Percentiles rank a stretch among this genome's conserved stretches.
phyloP scores from a whole-genome alignment of 2,888 invertebrate species.

The Catotricha subobsoleta region DNA sequence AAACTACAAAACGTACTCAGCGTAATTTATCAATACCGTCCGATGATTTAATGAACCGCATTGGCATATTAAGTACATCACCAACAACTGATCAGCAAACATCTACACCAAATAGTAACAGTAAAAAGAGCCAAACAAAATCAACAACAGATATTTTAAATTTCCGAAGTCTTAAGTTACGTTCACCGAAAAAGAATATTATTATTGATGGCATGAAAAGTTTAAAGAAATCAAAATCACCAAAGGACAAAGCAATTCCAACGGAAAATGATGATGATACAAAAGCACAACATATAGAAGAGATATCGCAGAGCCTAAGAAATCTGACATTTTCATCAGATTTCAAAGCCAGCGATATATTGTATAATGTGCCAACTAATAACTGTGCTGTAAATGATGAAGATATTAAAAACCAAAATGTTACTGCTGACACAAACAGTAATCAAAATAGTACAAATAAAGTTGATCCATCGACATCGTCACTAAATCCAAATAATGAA shows the following conservation, averaged over 20 bases:
- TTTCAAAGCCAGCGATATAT: slow-evolving; percentile 12
- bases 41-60: slow-evolving; percentile 16
- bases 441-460: too few species aligned
- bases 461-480: not conserved
- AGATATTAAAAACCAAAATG: not conserved
- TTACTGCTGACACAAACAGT: not conserved
- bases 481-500: slow-evolving; percentile 1
- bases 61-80: slow-evolving; percentile 13
- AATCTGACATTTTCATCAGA: slow-evolving; percentile 27
- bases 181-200: slow-evolving; percentile 22
- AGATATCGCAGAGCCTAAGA: slow-evolving; percentile 21
- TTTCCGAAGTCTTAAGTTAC: slow-evolving; percentile 22
- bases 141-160: slow-evolving; percentile 15
- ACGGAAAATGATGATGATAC: slow-evolving; percentile 14
- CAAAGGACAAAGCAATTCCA: slow-evolving; percentile 10
- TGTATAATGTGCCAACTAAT: slow-evolving; percentile 27
- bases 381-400: slow-evolving; percentile 12
- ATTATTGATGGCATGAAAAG: slow-evolving; percentile 25
- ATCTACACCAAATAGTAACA: not conserved
- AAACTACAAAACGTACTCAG: not conserved
- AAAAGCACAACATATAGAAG: slow-evolving; percentile 6
- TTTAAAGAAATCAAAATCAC: slow-evolving; percentile 20
- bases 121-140: not conserved
- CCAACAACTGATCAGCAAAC: not conserved
- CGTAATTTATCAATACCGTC: slow-evolving; percentile 13